Evolutionary conservation across 2,888 invertebrate genomes (phyloP).

Genomic region (Alsophila aescularia): DNA sequence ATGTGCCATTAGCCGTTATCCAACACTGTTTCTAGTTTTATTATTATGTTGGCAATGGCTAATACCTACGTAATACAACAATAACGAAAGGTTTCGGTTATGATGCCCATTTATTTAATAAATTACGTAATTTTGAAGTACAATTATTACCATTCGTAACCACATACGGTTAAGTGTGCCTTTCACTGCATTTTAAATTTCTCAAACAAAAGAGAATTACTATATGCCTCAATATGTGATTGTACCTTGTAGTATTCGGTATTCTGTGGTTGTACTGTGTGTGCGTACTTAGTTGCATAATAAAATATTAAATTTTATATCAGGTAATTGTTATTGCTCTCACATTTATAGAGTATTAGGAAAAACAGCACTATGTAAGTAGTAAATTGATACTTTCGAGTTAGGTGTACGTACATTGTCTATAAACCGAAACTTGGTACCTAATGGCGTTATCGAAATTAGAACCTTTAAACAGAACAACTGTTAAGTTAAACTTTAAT

Average conservation of each 20-base stretch:
- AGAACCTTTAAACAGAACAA: too few relatives aligned
- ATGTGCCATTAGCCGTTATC: too few relatives aligned
- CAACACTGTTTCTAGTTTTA: too few relatives aligned
- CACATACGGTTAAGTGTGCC: conserved; percentile 21
- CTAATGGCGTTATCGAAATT: too few relatives aligned
- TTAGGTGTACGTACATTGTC: too few relatives aligned
- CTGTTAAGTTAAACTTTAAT: too few relatives aligned
- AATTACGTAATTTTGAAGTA: conserved; percentile 25
- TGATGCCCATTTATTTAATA: conserved; percentile 23
- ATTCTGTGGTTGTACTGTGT: too few relatives aligned
- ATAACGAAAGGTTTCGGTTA: conserved; percentile 12
- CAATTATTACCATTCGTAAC: conserved; percentile 23
- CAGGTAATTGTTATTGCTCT: too few relatives aligned
- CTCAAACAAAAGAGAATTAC: conserved; percentile 32
- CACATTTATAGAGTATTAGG: too few relatives aligned
- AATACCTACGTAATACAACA: not conserved
- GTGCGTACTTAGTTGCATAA: conserved; percentile 10
- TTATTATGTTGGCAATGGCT: not conserved
- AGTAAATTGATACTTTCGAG: too few relatives aligned
- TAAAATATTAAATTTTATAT: not conserved
- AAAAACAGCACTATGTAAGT: too few relatives aligned
- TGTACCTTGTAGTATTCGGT: conserved; percentile 2
- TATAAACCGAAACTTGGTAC: too few relatives aligned
- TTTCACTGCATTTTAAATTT: conserved; percentile 30
- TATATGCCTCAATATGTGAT: conserved; percentile 14